Evolutionary conservation across 2,113 vertebrate species (phyloP).

Genomic region (Gila orcuttii): DNA sequence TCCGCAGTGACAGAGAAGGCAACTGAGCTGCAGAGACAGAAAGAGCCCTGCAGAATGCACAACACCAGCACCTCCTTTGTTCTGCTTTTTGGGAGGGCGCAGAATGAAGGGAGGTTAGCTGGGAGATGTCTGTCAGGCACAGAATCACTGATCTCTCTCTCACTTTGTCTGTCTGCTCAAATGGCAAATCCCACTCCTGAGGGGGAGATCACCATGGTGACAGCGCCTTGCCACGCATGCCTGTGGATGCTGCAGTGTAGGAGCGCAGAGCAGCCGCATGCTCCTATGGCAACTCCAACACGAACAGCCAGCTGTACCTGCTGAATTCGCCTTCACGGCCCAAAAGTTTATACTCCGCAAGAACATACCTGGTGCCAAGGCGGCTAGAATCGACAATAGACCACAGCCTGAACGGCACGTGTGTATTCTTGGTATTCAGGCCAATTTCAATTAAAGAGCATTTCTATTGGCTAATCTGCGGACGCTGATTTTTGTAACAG

Average conservation of each 20-base stretch:
- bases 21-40: conserved; percentile 48
- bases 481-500: conserved; percentile 3
- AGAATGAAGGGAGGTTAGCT: conserved; percentile 43
- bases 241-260: conserved; percentile 75
- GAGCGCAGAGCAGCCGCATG: conserved; percentile 67
- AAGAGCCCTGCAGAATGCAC: conserved; percentile 57
- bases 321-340: conserved; percentile 22
- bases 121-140: conserved; percentile 58
- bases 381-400: conserved; percentile 39
- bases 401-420: neutral
- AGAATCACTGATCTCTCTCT: conserved; percentile 49
- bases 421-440: conserved; percentile 12
- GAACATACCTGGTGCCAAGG: conserved; percentile 32
- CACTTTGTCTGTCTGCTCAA: conserved; percentile 64
- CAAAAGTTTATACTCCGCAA: neutral
- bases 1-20: conserved; percentile 32
- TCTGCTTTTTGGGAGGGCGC: conserved; percentile 54
- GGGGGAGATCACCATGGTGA: conserved; percentile 80
- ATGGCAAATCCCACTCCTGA: conserved; percentile 67
- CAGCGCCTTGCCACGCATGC: conserved; percentile 67
- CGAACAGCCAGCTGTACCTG: conserved; percentile 45
- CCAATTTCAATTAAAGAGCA: conserved; percentile 49
- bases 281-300: conserved; percentile 75
- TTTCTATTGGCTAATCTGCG: conserved; percentile 19
- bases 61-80: conserved; percentile 59